Percentiles rank a stretch among this genome's conserved stretches.
Conservation (phyloP, 2,888 invertebrate genomes). For the Drosophila gaucha region DNA sequence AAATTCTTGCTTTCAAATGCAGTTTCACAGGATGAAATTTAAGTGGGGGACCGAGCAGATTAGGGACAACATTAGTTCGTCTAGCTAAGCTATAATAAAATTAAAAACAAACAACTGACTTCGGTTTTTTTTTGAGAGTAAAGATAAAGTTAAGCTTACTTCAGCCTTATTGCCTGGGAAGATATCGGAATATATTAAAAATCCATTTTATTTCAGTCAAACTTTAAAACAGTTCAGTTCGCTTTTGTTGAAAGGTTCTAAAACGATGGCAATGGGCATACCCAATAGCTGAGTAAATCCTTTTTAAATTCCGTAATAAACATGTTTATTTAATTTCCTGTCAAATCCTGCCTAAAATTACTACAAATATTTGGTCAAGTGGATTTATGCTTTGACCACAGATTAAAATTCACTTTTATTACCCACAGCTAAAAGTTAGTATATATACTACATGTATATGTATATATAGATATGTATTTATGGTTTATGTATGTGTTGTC, state of each 20-base stretch:
- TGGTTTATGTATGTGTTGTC: background rate
- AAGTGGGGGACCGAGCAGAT: background rate
- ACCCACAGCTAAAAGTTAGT: background rate
- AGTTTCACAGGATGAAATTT: no score
- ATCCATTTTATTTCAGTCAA: no score
- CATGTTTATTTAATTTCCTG: background rate
- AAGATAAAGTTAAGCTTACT: background rate
- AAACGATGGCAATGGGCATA: no score
- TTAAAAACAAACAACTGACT: background rate
- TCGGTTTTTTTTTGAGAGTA: background rate
- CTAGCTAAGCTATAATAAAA: background rate
- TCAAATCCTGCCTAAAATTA: background rate
- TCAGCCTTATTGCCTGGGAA: no score
- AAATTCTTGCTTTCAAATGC: no score
- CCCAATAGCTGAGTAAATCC: background rate
- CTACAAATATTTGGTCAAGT: slow-evolving; percentile 4
- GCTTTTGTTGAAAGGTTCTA: no score
- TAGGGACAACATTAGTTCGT: background rate
- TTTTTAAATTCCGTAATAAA: background rate
- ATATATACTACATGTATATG: background rate
- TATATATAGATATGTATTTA: background rate
- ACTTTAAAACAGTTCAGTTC: background rate
- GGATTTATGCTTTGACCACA: slow-evolving; percentile 9
- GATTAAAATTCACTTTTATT: background rate
- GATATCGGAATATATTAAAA: background rate